phyloP scores from a whole-genome alignment of 2,888 invertebrate species.

The Tetramorium bicarinatum region DNA sequence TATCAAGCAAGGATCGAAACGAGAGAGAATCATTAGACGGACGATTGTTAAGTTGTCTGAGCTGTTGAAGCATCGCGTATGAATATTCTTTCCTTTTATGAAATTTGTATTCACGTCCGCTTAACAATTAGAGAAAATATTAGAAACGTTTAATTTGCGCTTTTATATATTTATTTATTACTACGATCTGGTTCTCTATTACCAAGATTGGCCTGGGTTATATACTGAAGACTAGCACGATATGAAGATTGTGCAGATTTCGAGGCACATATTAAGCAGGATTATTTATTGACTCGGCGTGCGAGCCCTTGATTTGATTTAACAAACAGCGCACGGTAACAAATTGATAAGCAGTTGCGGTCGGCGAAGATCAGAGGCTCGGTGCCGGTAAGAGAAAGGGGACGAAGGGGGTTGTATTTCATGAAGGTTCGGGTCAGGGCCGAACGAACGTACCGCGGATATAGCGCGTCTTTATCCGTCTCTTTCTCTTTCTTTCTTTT shows the following conservation, averaged over 20 bases:
- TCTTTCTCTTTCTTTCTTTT: conserved; percentile 34
- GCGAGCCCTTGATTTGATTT: conserved; percentile 82
- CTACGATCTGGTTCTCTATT: neutral
- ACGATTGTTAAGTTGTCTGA: conserved; percentile 10
- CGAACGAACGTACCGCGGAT: conserved; percentile 72
- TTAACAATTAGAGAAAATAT: conserved; percentile 3
- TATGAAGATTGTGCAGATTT: conserved; percentile 57
- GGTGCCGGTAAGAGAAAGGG: conserved; percentile 75
- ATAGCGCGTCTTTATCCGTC: conserved; percentile 54
- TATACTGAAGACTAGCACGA: conserved; percentile 5
- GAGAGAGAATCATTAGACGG: conserved; percentile 25
- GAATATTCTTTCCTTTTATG: neutral
- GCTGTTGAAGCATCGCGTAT: neutral
- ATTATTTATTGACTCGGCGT: conserved; percentile 82
- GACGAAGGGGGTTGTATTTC: conserved; percentile 54
- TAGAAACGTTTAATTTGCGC: neutral
- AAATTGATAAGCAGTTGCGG: conserved; percentile 86
- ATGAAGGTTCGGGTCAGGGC: conserved; percentile 80
- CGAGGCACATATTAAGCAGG: conserved; percentile 84
- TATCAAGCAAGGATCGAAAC: neutral
- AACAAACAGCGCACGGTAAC: conserved; percentile 85
- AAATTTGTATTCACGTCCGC: neutral
- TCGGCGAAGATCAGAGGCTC: conserved; percentile 84
- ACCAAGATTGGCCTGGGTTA: neutral
- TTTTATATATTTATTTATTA: conserved; percentile 6